Evolutionary conservation across 2,888 invertebrate genomes (phyloP), one percentile per base, ranked within the genome.

Genomic region (Scaptomyza cyrtandrae): DNA sequence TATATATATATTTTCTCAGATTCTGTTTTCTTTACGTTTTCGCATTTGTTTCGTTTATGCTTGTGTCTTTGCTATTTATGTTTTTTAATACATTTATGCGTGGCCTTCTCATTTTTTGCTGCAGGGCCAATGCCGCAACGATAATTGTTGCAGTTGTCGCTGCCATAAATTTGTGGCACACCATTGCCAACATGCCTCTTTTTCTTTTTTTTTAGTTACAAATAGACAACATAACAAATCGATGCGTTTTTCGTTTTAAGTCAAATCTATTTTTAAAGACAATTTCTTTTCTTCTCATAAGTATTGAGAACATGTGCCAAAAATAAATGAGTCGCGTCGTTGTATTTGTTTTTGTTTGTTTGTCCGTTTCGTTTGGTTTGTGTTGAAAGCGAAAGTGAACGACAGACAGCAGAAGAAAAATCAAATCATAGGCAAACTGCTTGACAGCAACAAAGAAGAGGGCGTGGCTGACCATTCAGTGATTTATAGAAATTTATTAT

Each of bases 381-480:
- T 24, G 57, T 31, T 64, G 77, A 88, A 88, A 82, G 68, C 71
- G 84, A 82, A 82, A 82, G 82, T 83, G 63, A 53, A 59, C 24
- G 19, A 41, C 39, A 10, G 45, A 59, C 19, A 37, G 31, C 11
- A 14, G 11, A 61, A 52, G 33, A 7, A 60, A 45, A 29, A 48
- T 24, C 37, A 45, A 37, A 29, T 19, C 45, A 62, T 33, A 6
- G 29, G 43, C 19, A 55, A 48, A 58, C 24, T 39, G 58, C 54
- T 44, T 39, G 50, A 55, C 52, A 46, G 31, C 27, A 39, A 10
- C 39, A 13, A 41, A 58, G 16, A 24, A 19, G 37, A 6, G 67
- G 64, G 48, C 27, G 66, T 27, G 46, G 13, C 49, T 11, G 45
- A 14, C 11, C 29, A 43, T 68, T 46, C 35, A 57, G 19, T 19